Evolutionary conservation across 2,888 invertebrate genomes (phyloP).

Genomic region (Pecten maximus): DNA sequence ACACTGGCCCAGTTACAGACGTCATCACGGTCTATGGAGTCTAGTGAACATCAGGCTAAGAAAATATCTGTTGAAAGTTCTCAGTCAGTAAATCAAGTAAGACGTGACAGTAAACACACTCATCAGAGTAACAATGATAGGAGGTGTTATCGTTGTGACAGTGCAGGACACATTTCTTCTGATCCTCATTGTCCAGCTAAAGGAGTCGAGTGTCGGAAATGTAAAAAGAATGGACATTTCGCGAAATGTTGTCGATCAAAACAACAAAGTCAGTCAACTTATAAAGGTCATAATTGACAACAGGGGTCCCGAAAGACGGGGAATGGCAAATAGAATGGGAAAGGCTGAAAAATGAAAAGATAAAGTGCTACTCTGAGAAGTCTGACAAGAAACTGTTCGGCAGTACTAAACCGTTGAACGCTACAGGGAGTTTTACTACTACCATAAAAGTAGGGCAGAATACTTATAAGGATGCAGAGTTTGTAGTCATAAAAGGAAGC

Average conservation of each 20-base stretch:
- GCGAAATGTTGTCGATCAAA: too few relatives aligned
- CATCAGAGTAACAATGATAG: not conserved
- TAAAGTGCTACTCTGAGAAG: slow-evolving; percentile 33
- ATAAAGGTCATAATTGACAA: not conserved
- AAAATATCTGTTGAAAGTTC: slow-evolving; percentile 35
- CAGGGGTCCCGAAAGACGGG: not conserved
- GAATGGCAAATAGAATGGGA: not conserved
- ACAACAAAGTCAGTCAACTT: too few relatives aligned
- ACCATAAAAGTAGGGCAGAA: slow-evolving; percentile 34
- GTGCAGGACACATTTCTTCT: slow-evolving; percentile 13
- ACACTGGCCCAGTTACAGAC: slow-evolving; percentile 42
- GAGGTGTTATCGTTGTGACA: slow-evolving; percentile 36
- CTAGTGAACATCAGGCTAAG: slow-evolving; percentile 38
- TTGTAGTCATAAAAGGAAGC: slow-evolving; percentile 47
- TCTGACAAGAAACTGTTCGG: slow-evolving; percentile 33
- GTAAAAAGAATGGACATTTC: too few relatives aligned
- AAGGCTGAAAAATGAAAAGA: slow-evolving; percentile 1
- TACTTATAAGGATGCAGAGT: slow-evolving; percentile 38
- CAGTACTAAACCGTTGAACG: slow-evolving; percentile 6
- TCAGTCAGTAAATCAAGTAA: not conserved
- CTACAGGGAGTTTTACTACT: slow-evolving; percentile 38
- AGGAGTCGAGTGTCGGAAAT: too few relatives aligned
- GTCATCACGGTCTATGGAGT: slow-evolving; percentile 45
- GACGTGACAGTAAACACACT: too few relatives aligned
- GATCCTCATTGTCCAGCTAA: slow-evolving; percentile 39